Evolutionary conservation across 1,140 invertebrate species (phyloP).

Genomic region (Vanessa tameamea): DNA sequence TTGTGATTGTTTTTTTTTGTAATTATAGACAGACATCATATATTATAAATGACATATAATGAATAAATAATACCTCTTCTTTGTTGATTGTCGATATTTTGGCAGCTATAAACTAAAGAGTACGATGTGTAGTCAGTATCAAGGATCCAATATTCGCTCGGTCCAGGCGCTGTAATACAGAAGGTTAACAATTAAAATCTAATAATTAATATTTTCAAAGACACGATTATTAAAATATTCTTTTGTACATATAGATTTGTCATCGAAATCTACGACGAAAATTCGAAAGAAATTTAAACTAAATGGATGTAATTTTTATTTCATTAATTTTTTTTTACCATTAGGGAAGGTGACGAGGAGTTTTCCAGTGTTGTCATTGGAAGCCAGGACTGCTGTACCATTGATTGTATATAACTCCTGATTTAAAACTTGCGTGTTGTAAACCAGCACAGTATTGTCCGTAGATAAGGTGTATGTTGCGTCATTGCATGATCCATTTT

Average conservation of each 20-base stretch:
- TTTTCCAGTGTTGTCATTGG: constrained; percentile 46
- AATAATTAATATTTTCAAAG: no score
- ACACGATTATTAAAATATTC: no score
- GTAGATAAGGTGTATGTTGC: constrained; percentile 43
- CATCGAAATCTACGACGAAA: no score
- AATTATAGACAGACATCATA: no score
- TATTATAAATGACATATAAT: no score
- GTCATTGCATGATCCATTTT: constrained; percentile 55
- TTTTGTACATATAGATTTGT: no score
- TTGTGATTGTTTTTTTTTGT: no score
- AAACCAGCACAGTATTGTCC: constrained; percentile 43
- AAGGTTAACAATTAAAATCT: no score
- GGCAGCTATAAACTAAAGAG: constrained; percentile 63
- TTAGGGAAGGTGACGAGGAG: constrained; percentile 51
- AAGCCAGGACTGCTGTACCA: constrained; percentile 49
- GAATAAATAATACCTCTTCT: constrained; percentile 49
- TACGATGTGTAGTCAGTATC: constrained; percentile 65
- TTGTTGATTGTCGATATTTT: constrained; percentile 50
- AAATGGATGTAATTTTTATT: no score
- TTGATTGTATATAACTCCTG: constrained; percentile 43
- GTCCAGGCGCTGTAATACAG: constrained; percentile 41
- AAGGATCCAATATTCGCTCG: constrained; percentile 58
- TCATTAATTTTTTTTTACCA: constrained; percentile 34
- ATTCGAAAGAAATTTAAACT: neutral
- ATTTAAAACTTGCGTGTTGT: constrained; percentile 57